These are phyloP conservation scores for Linnaemya tessellans DNA, from an alignment of 2,888 invertebrate genomes.

Conservation along the genomic window DNA sequence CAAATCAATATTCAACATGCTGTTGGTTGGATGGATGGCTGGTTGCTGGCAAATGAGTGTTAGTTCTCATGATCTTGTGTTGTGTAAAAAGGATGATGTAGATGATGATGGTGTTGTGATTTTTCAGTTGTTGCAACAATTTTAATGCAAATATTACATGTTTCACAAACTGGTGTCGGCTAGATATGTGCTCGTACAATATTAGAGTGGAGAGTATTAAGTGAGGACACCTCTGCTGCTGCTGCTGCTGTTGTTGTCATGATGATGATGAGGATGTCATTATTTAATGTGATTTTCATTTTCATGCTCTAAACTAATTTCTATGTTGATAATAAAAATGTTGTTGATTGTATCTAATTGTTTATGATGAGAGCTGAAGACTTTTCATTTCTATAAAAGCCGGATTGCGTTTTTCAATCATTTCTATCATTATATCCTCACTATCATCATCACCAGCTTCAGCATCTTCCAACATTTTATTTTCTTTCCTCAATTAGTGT, in stretches of 20 bases:
- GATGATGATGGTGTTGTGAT: constrained; percentile 37
- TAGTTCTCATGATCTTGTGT: constrained; percentile 64
- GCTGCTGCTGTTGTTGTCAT: constrained; percentile 34
- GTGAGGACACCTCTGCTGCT: neutral
- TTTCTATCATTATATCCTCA: constrained; percentile 14
- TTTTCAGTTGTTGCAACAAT: constrained; percentile 19
- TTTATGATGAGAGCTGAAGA: constrained; percentile 57
- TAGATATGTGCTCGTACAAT: neutral
- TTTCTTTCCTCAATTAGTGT: constrained; percentile 70
- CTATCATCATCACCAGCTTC: neutral
- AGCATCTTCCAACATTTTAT: constrained; percentile 38
- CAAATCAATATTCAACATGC: constrained; percentile 58
- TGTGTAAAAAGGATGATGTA: constrained; percentile 46
- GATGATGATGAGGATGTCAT: constrained; percentile 67
- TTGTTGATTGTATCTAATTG: constrained; percentile 60
- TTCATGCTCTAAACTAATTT: constrained; percentile 69
- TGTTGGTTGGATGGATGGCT: neutral
- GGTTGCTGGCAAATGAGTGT: constrained; percentile 41
- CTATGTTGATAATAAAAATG: constrained; percentile 58
- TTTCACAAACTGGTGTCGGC: constrained; percentile 21
- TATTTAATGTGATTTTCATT: constrained; percentile 66
- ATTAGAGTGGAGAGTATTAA: neutral
- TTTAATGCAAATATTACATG: constrained; percentile 65
- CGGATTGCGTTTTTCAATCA: constrained; percentile 49
- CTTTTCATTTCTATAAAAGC: constrained; percentile 71